These are phyloP conservation scores for Pinctada fucata DNA, from an alignment of 2,888 invertebrate species.

Conservation along the genomic window DNA sequence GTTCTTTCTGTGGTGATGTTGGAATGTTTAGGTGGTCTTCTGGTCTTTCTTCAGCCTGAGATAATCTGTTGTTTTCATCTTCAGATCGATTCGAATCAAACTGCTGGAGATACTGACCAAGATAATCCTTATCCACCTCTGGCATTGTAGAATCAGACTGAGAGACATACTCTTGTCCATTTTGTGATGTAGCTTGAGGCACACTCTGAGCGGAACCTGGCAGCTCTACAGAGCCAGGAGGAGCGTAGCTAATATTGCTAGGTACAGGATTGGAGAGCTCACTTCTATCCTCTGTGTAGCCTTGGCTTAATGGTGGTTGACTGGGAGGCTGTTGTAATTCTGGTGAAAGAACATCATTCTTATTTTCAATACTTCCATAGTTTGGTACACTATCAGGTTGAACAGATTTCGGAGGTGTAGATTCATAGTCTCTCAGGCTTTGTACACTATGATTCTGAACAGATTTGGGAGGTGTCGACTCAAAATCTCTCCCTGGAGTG, in stretches of 20 bases:
- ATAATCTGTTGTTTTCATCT: conserved; percentile 47
- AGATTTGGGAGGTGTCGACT: conserved; percentile 42
- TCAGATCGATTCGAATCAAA: conserved; percentile 50
- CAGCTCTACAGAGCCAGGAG: conserved; percentile 22
- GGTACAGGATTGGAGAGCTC: conserved; percentile 28
- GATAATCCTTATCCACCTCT: conserved; percentile 68
- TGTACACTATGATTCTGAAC: conserved; percentile 42
- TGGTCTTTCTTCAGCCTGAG: conserved; percentile 32
- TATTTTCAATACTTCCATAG: conserved; percentile 30
- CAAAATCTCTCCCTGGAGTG: conserved; percentile 43
- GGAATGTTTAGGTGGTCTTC: conserved; percentile 34
- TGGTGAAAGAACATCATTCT: conserved; percentile 27
- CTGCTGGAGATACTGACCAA: conserved; percentile 70
- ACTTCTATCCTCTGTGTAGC: conserved; percentile 12
- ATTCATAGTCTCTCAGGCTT: conserved; percentile 33
- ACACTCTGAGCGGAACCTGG: conserved; percentile 31
- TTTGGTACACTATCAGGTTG: conserved; percentile 35
- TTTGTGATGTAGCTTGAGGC: conserved; percentile 49
- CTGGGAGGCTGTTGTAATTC: conserved; percentile 13
- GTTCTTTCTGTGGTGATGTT: conserved; percentile 36
- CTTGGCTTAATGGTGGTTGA: conserved; percentile 5
- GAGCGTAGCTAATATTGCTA: conserved; percentile 23
- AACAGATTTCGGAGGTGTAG: conserved; percentile 32
- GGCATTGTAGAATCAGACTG: conserved; percentile 54
- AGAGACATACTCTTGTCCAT: conserved; percentile 32